A percentile compares a stretch with the other conserved stretches of the same genome.
phyloP scores from a whole-genome alignment of 2,797 vertebrate genomes.

The Aviceda leuphotes region DNA sequence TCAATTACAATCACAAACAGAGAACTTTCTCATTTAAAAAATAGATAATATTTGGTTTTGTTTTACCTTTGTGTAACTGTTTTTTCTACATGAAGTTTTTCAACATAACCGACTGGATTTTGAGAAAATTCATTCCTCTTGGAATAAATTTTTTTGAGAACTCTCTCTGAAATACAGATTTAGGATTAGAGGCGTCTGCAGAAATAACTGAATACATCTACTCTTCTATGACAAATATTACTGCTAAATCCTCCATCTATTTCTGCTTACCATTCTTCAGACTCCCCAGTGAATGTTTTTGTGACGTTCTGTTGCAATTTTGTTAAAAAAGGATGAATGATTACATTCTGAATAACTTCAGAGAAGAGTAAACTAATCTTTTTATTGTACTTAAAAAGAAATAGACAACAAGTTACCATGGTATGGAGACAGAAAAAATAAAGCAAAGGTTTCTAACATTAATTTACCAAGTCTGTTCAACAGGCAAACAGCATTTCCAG shows the following conservation, averaged over 20 bases:
- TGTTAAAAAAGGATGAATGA: neutral
- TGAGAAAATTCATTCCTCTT: neutral
- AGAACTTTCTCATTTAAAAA: neutral
- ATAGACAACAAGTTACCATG: neutral
- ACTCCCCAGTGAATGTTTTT: neutral
- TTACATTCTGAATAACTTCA: neutral
- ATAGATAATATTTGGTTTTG: neutral
- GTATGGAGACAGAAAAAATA: neutral
- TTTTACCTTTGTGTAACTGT: neutral
- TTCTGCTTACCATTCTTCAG: neutral
- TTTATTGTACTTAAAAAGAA: constrained; percentile 1
- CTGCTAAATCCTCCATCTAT: neutral
- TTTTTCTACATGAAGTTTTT: neutral
- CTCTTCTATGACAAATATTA: neutral
- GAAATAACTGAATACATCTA: neutral
- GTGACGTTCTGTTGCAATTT: neutral
- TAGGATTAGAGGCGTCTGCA: neutral
- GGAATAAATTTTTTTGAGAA: neutral
- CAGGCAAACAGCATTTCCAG: neutral
- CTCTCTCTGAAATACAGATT: neutral
- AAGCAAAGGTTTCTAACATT: neutral
- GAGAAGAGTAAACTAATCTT: neutral
- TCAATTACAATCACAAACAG: neutral
- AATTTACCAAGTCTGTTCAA: neutral
- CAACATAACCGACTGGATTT: neutral